Base-by-base conservation (phyloP, 2,113 vertebrate species). In the Redunca redunca region DNA sequence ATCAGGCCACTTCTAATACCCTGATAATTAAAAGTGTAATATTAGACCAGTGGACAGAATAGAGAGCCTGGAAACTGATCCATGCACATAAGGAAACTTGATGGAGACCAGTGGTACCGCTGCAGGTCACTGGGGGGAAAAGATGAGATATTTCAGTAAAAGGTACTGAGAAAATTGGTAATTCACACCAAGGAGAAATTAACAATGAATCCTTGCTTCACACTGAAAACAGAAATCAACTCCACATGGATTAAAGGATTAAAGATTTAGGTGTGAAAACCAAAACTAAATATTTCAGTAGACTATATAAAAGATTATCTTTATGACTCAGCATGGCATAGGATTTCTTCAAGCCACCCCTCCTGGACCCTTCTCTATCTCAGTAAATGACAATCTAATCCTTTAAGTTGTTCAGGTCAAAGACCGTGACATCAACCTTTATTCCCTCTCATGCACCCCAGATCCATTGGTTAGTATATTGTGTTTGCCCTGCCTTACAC, bases 201-300 rank as follows among this genome's bases (percentile, higher is more conserved):
- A n/a, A 62, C 33, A 52, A 67, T 5, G 40, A 94, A 82, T 46
- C 40, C 71, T 50, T 55, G 15, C n/a, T 64, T 88, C 88, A 43
- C 40, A 46, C n/a, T 23, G 28, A 26, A 64, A n/a, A 48, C 43
- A 57, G 91, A 92, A 82, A 58, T 91, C 40, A 17, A 40, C 16
- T 64, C 91, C 60, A 28, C 14, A 36, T 28, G 53, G 91, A 86
- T 92, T 78, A 92, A 81, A 92, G 53, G 91, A 86, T 92, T 78
- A 92, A 81, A 92, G 64, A 60, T 26, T 55, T 94, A n/a, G 13
- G 40, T 50, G 64, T 26, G 90, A 64, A 89, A 95, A 40, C 40
- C n/a, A 91, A 93, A 93, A 16, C 46, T 60, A 52, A 88, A 21
- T 30, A 30, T 77, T 60, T 94, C 43, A 55, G 53, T 50, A 91